A percentile compares a stretch with the other conserved stretches of the same genome.
These are phyloP conservation scores for Labeo catla DNA, from an alignment of 2,113 vertebrate genomes.

Conservation along the genomic window DNA sequence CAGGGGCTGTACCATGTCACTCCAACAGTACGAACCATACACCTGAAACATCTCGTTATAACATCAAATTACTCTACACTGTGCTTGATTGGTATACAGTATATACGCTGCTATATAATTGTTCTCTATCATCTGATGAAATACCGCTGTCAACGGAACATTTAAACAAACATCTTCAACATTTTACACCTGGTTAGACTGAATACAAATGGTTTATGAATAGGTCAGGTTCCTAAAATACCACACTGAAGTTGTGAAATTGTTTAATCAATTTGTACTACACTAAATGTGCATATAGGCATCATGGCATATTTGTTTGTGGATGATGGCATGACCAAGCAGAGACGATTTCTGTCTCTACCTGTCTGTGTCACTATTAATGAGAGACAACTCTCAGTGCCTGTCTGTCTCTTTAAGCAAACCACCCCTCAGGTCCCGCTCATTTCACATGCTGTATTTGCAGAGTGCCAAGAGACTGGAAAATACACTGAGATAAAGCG, in stretches of 20 bases:
- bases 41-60: neutral
- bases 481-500: constrained; percentile 39
- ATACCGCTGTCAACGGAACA: neutral
- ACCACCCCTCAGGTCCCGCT: constrained; percentile 34
- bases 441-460: constrained; percentile 50
- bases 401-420: constrained; percentile 61
- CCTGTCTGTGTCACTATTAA: constrained; percentile 22
- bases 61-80: too few species aligned
- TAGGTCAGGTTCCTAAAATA: neutral
- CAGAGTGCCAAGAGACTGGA: constrained; percentile 47
- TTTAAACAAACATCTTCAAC: neutral
- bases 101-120: neutral
- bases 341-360: constrained; percentile 5
- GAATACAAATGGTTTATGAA: neutral
- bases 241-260: neutral
- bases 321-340: neutral
- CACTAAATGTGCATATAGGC: neutral
- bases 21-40: neutral
- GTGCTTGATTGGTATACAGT: too few species aligned
- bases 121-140: neutral
- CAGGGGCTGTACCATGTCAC: neutral
- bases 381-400: constrained; percentile 48
- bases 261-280: neutral
- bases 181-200: neutral
- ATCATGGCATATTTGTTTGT: neutral